Percentiles rank a stretch among this genome's conserved stretches.
Evolutionary conservation across 2,113 vertebrate species (phyloP).

Genomic region (Chrysochloris asiatica): DNA sequence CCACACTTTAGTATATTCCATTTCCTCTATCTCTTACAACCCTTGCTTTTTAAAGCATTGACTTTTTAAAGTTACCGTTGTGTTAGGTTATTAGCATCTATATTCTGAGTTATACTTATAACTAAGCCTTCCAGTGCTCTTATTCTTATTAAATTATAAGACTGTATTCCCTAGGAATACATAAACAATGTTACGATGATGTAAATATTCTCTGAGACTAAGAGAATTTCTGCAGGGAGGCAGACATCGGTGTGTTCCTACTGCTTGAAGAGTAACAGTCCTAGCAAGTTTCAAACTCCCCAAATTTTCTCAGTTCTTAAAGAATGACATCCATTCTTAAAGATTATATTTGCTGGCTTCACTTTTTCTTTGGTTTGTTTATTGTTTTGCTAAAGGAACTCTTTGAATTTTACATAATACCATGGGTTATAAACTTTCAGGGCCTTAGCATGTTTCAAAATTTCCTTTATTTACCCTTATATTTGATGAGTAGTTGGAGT

Average conservation of each 20-base stretch:
- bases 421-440: neutral
- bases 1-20: neutral
- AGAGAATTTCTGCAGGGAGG: neutral
- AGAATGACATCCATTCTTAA: neutral
- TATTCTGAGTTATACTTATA: neutral
- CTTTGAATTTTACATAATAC: neutral
- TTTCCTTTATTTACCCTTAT: neutral
- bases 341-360: no score
- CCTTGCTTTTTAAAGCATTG: no score
- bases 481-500: no score
- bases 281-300: neutral
- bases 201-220: neutral
- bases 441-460: neutral
- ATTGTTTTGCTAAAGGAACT: neutral
- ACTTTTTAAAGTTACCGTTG: slow-evolving; percentile 23
- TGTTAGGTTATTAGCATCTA: neutral
- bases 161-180: neutral
- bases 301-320: neutral
- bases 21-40: no score
- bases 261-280: neutral
- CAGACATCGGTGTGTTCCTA: neutral
- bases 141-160: neutral
- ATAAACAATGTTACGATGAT: neutral
- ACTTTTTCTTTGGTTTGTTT: neutral
- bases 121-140: neutral